These are phyloP conservation scores for Achlya flavicornis DNA, from an alignment of 2,888 invertebrate species.

Conservation along the genomic window DNA sequence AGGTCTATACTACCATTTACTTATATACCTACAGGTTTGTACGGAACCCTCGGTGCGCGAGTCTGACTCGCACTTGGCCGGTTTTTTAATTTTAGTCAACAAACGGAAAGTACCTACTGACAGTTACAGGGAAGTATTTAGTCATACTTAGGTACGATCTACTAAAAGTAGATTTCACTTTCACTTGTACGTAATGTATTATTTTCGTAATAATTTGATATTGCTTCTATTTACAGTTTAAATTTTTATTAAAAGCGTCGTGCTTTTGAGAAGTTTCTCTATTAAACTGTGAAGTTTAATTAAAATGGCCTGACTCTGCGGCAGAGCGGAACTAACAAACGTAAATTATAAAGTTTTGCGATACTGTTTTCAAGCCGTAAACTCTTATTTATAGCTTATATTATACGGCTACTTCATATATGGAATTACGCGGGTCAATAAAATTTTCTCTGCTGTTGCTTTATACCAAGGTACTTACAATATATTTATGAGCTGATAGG, in stretches of 20 bases:
- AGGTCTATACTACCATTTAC: too few species aligned
- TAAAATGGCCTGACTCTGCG: constrained; percentile 26
- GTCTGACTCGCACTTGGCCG: too few species aligned
- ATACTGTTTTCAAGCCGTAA: constrained; percentile 3
- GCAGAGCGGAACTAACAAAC: constrained; percentile 24
- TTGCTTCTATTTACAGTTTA: background rate
- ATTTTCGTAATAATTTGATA: too few species aligned
- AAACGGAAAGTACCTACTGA: too few species aligned
- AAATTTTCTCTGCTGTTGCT: background rate
- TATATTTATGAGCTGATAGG: too few species aligned
- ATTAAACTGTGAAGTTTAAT: constrained; percentile 27
- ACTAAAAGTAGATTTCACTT: too few species aligned
- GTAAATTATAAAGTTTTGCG: constrained; percentile 20
- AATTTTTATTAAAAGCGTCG: background rate
- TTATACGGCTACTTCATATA: background rate
- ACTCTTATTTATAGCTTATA: background rate
- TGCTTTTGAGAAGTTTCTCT: constrained; percentile 13
- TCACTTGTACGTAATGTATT: too few species aligned
- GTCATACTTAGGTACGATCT: too few species aligned
- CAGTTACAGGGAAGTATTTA: too few species aligned
- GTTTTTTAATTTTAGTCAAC: too few species aligned
- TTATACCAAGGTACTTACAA: background rate
- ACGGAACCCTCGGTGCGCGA: too few species aligned
- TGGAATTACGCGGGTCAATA: background rate
- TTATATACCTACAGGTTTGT: too few species aligned